Evolutionary conservation across 2,797 vertebrate species (phyloP).

Genomic region (Neosilurus mollespiculum): DNA sequence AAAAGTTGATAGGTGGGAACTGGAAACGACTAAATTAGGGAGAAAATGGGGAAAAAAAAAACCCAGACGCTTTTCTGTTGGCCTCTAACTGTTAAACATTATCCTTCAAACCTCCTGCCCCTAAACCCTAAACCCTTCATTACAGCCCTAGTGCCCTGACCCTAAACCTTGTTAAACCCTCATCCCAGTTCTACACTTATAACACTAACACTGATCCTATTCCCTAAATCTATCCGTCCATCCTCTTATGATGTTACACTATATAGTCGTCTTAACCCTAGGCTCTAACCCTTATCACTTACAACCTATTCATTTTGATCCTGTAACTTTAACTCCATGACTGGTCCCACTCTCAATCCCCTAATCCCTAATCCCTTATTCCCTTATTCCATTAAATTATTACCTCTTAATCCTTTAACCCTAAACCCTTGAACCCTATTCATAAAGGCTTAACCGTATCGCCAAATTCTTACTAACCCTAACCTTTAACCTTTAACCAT

Average conservation of each 20-base stretch:
- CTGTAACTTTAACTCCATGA: background rate
- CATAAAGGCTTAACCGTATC: background rate
- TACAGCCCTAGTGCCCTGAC: background rate
- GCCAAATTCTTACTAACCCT: no score
- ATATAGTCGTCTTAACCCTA: background rate
- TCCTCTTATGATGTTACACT: background rate
- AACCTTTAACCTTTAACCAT: background rate
- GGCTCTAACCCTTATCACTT: background rate
- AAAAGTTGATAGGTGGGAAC: no score
- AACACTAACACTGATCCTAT: background rate
- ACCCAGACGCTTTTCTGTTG: background rate
- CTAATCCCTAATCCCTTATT: background rate
- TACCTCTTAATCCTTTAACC: background rate
- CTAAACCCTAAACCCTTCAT: background rate
- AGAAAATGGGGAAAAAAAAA: no score
- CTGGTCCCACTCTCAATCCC: background rate
- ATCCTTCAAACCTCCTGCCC: background rate
- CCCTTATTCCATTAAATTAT: background rate
- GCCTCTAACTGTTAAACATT: background rate
- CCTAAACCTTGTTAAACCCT: background rate
- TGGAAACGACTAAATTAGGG: no score
- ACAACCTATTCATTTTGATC: background rate
- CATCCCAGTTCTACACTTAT: background rate
- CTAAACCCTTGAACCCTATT: background rate
- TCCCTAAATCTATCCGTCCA: background rate